Evolutionary conservation across 1,140 invertebrate species (phyloP), one percentile per base, ranked within the genome.

Genomic region (Platyscapa corneri): DNA sequence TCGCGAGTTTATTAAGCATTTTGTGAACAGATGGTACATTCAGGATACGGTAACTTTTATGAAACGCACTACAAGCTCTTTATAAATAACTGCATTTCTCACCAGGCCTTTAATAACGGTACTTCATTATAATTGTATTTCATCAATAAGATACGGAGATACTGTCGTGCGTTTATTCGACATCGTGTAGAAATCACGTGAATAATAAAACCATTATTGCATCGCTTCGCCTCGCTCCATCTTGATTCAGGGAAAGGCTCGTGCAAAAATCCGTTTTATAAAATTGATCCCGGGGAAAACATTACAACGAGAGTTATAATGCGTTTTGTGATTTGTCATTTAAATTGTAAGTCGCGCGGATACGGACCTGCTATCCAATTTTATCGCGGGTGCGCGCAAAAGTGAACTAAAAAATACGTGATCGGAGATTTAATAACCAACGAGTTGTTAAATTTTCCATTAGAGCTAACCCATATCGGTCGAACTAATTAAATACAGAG

Each of bases 1-100:
- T 74, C 37, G 18, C 70, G 70, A 74, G 70, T 74, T 74, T 74
- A 74, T 74, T 74, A 74, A 74, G 70, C 70, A 74, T 39, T 74
- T 37, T 74, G 37, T n/a, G 20, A 74, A 74, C 70, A 74, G 70
- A 74, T 74, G 70, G 37, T 74, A 74, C 70, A 74, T 42, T 74
- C 37, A 74, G 70, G 39, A 74, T 74, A 27, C 37, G 39, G 23
- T 42, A 42, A 74, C 20, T 74, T 74, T 74, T 74, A 74, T 42
- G 70, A 42, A 74, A 74, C 70, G 37, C 39, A 12, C 18, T 74
- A 74, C 32, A 74, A 74, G 70, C 37, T 42, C 37, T 37, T 74
- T 74, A 74, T 74, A 74, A 74, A 74, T 74, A 74, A 74, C 70
- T 74, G 70, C 70, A 74, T 74, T 42, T 74, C 70, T 74, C 70